Conservation (phyloP, 2,888 invertebrate genomes). For the Nasonia oneida region DNA sequence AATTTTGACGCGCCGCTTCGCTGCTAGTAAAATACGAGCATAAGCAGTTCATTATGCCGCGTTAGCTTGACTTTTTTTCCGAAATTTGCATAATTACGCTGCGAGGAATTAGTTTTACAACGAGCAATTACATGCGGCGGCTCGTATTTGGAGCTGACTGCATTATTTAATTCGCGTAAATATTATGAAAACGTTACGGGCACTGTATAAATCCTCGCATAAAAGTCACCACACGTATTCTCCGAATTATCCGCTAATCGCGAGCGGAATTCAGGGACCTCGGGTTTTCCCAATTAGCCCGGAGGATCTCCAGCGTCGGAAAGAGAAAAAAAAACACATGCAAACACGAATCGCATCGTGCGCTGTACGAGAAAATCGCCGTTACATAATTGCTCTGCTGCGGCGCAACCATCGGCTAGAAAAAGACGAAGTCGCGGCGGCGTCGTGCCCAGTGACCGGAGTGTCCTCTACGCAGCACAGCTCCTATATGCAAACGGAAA, state of each 20-base stretch:
- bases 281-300: conserved; percentile 1
- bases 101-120: not conserved
- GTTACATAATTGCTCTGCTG: conserved; percentile 68
- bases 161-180: not conserved
- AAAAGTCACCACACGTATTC: not conserved
- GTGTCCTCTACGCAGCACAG: conserved; percentile 69
- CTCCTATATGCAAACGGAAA: conserved; percentile 71
- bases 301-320: not conserved
- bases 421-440: not conserved
- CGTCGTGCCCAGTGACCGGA: conserved; percentile 72
- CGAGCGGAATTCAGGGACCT: not conserved
- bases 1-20: not conserved
- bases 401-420: not conserved
- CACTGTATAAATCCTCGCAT: not conserved
- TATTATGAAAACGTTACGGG: not conserved
- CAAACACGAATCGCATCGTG: not conserved
- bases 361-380: conserved; percentile 36
- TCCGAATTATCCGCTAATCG: not conserved
- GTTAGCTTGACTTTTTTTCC: not conserved
- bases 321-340: not conserved
- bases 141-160: not conserved
- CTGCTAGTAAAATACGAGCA: not conserved
- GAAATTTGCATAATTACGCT: not conserved
- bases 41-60: not conserved
- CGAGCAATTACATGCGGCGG: not conserved